Evolutionary conservation across 2,797 vertebrate species (phyloP), one percentile per base, ranked within the genome.

Genomic region (Onychomys arenicola): DNA sequence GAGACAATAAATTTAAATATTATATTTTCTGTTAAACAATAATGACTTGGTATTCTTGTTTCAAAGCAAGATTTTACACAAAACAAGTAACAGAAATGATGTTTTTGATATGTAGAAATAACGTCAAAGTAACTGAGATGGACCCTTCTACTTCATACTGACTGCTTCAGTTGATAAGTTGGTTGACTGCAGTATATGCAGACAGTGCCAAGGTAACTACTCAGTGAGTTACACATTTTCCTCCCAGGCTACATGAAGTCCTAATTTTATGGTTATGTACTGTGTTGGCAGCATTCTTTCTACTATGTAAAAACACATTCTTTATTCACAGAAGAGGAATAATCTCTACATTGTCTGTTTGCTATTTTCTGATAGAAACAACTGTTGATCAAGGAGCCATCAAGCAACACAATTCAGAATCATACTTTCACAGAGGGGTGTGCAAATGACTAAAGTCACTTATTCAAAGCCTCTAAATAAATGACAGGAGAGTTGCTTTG

Each of bases 151-250:
- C 13, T 32, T 89, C 29, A 40, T 5, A 0, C 2, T 19, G 46
- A 85, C 16, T 13, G 49, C 4, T 8, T 57, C 52, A 32, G 17
- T 6, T 34, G n/a, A 13, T 34, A 25, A 77, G 21, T 3, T 21
- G 19, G 19, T 0, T 46, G 11, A n/a, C 5, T 1, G 4, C 4
- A 0, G 4, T 2, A 5, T 49, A 7, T 32, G 5, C 2, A 34
- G 12, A 32, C 2, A 10, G 0, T 5, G 9, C 16, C 34, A 43
- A 17, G 25, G 32, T 3, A 19, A 5, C n/a, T 32, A 27, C 14
- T 19, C 2, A 0, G 10, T 8, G 43, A 55, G 16, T 9, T 4
- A 55, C 2, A n/a, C 4, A 2, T 3, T 37, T 65, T 59, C 17
- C 23, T 89, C 37, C 10, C 7, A 6, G 67, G 52, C 27, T 52